Conservation (phyloP, 37 sponge, comb jelly and placozoan genomes). For the Hexactinellida sp. region DNA sequence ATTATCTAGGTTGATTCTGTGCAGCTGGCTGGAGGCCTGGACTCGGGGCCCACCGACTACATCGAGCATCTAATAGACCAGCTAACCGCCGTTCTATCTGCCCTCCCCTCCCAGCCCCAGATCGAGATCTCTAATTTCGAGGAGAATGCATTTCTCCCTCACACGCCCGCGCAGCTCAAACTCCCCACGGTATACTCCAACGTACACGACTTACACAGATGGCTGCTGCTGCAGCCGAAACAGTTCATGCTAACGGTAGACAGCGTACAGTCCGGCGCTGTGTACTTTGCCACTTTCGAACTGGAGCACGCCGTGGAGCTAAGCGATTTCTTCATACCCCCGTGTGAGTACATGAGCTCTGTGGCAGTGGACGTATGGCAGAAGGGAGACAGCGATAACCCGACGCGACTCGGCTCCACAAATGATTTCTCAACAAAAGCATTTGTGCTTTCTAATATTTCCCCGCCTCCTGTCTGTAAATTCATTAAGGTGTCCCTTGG, state of each 20-base stretch:
- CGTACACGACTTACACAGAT: not conserved
- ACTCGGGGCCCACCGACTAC: not conserved
- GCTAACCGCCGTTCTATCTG: not conserved
- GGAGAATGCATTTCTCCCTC: not conserved
- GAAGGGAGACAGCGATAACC: slow-evolving; percentile 24
- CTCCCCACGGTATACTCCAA: not conserved
- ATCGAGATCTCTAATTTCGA: not conserved
- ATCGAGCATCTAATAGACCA: not conserved
- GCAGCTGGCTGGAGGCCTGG: not conserved
- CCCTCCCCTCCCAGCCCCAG: not conserved
- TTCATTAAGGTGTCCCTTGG: slow-evolving; percentile 45
- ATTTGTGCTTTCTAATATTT: slow-evolving; percentile 50
- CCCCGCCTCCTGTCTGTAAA: slow-evolving; percentile 59
- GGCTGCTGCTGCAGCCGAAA: not conserved
- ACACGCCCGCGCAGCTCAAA: not conserved
- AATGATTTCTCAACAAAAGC: slow-evolving; percentile 42
- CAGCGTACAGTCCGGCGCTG: slow-evolving; percentile 38
- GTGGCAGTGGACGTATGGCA: slow-evolving; percentile 68
- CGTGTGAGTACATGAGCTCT: slow-evolving; percentile 32
- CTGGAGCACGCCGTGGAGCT: slow-evolving; percentile 33
- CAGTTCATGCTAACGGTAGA: slow-evolving; percentile 32
- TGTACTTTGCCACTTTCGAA: slow-evolving; percentile 40
- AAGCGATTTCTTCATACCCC: slow-evolving; percentile 56
- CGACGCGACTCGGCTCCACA: slow-evolving; percentile 42
- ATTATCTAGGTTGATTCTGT: not conserved